A percentile compares a stretch with the other conserved stretches of the same genome.
phyloP scores from a whole-genome alignment of 2,113 vertebrate genomes.

The Mormyrus iriodes region DNA sequence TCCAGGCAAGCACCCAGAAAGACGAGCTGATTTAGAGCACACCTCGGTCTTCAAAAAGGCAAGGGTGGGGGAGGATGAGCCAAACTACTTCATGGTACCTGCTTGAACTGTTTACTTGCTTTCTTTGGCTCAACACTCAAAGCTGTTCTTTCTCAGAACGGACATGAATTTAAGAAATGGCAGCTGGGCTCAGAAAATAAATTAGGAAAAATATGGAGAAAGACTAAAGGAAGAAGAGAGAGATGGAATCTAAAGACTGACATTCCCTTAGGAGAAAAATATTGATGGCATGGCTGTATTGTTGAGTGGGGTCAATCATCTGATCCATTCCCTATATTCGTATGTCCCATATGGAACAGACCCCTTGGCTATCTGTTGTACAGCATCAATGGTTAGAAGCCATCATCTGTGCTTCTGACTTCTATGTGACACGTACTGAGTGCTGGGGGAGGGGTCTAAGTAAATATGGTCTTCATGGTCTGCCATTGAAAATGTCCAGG shows the following conservation, averaged over 20 bases:
- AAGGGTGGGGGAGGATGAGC: background rate
- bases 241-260: too few relatives aligned
- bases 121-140: constrained; percentile 9
- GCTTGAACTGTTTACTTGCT: background rate
- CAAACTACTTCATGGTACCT: background rate
- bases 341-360: background rate
- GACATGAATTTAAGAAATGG: constrained; percentile 19
- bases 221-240: background rate
- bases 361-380: background rate
- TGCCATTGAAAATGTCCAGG: too few relatives aligned
- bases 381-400: background rate
- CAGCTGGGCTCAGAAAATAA: background rate
- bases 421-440: background rate
- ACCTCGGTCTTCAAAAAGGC: background rate
- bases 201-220: background rate
- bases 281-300: background rate
- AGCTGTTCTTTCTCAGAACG: background rate
- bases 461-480: background rate
- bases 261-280: background rate
- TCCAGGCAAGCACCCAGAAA: background rate
- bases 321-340: background rate
- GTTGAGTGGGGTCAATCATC: background rate
- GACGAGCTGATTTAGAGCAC: constrained; percentile 5
- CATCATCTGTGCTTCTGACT: background rate
- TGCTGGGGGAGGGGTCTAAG: background rate